Evolutionary conservation across 2,888 invertebrate genomes (phyloP).

Genomic region (Bimastos eiseni): DNA sequence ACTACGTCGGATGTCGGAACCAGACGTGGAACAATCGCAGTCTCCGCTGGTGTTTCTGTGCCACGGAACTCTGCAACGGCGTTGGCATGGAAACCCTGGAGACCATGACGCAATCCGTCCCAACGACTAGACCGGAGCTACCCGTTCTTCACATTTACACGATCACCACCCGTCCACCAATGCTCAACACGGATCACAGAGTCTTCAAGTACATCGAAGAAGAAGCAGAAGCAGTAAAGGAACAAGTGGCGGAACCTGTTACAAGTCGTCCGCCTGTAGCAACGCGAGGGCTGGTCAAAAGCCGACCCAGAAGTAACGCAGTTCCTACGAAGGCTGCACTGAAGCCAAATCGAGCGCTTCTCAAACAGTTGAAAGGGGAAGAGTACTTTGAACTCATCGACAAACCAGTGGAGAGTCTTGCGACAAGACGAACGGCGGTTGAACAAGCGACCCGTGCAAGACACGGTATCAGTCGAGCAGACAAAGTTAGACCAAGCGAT

Average conservation of each 20-base stretch:
- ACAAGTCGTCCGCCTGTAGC: not conserved
- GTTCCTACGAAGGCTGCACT: not conserved
- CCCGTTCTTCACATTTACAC: not conserved
- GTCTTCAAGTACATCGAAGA: not conserved
- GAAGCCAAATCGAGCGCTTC: not conserved
- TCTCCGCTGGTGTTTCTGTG: conserved; percentile 36
- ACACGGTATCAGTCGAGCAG: not conserved
- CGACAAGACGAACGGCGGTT: not conserved
- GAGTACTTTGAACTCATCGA: not conserved
- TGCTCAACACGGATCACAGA: not conserved
- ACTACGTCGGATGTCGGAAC: conserved; percentile 37
- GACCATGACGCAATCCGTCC: not conserved
- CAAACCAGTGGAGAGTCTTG: not conserved
- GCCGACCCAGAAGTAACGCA: not conserved
- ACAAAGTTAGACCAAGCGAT: not conserved
- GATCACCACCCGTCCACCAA: not conserved
- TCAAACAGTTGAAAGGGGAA: not conserved
- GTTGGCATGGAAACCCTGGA: conserved; percentile 24
- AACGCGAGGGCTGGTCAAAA: not conserved
- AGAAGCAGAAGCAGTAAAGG: not conserved
- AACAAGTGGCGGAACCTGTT: not conserved
- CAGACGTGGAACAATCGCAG: conserved; percentile 34
- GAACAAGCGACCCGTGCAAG: not conserved
- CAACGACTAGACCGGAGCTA: not conserved
- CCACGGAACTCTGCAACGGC: conserved; percentile 34